A percentile compares a stretch with the other conserved stretches of the same genome.
These are phyloP conservation scores for Euphonia xanthogaster DNA, from an alignment of 2,797 vertebrate species.

Conservation along the genomic window DNA sequence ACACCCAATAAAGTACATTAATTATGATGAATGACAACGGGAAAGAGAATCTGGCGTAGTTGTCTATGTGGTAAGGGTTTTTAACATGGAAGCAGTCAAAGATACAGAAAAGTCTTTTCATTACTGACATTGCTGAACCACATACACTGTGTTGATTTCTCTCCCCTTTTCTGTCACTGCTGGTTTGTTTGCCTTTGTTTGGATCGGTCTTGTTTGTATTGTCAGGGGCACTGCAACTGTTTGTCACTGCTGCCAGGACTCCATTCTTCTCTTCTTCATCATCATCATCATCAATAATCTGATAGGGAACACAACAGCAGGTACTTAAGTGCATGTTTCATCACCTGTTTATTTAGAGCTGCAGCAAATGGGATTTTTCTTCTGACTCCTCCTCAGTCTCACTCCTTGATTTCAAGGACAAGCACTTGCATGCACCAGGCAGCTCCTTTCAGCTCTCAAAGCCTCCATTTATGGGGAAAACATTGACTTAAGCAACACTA, in stretches of 20 bases:
- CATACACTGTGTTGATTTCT: background rate
- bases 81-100: constrained; percentile 85
- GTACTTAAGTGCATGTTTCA: background rate
- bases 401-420: background rate
- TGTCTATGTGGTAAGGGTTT: constrained; percentile 94
- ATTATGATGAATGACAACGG: constrained; percentile 88
- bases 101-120: constrained; percentile 79
- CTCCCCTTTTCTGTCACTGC: constrained; percentile 73
- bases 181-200: constrained; percentile 69
- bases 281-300: constrained; percentile 60
- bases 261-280: constrained; percentile 87
- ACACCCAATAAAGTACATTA: constrained; percentile 91
- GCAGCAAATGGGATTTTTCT: background rate
- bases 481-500: background rate
- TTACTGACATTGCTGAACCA: constrained; percentile 28
- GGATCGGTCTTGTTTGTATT: background rate
- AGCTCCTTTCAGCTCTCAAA: background rate
- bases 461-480: background rate
- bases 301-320: background rate
- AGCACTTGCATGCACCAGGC: background rate
- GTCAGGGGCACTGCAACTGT: constrained; percentile 44
- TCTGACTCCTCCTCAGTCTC: background rate
- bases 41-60: constrained; percentile 89
- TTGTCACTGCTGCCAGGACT: constrained; percentile 81
- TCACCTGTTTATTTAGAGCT: background rate